phyloP scores from a whole-genome alignment of 2,113 vertebrate species.

The Malaclemys terrapin region DNA sequence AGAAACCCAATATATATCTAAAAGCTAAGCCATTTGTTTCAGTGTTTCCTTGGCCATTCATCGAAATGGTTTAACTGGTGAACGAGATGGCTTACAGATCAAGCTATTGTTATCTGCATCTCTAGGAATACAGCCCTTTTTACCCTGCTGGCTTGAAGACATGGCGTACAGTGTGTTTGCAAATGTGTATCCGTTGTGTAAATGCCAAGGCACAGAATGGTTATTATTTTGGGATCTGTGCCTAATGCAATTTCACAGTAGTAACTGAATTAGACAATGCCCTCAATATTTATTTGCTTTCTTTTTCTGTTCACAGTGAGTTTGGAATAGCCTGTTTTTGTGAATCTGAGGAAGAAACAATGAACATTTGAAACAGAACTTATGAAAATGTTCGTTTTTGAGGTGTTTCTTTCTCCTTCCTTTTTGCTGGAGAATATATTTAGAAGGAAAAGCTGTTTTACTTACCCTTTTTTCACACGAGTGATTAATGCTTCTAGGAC shows the following conservation, averaged over 20 bases:
- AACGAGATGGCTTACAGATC: neutral
- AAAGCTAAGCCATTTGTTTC: neutral
- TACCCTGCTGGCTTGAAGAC: neutral
- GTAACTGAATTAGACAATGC: conserved; percentile 28
- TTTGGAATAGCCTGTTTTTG: neutral
- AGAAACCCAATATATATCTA: accelerated
- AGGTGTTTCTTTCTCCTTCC: neutral
- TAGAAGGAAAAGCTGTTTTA: neutral
- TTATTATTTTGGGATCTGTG: conserved; percentile 35
- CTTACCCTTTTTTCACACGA: neutral
- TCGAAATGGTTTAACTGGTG: neutral
- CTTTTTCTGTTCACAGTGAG: neutral
- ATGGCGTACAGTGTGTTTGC: neutral
- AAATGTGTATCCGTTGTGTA: conserved; percentile 10
- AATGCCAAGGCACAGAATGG: conserved; percentile 24
- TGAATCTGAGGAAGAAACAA: neutral
- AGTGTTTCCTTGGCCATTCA: neutral
- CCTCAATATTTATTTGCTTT: conserved; percentile 27
- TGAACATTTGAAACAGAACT: neutral
- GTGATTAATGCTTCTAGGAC: neutral
- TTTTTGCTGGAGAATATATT: neutral
- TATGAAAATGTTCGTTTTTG: neutral
- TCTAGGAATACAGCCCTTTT: neutral
- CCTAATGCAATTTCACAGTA: conserved; percentile 45
- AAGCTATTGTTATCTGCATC: neutral